These are phyloP conservation scores for Saccopteryx leptura DNA, from an alignment of 2,113 vertebrate species.

Conservation along the genomic window DNA sequence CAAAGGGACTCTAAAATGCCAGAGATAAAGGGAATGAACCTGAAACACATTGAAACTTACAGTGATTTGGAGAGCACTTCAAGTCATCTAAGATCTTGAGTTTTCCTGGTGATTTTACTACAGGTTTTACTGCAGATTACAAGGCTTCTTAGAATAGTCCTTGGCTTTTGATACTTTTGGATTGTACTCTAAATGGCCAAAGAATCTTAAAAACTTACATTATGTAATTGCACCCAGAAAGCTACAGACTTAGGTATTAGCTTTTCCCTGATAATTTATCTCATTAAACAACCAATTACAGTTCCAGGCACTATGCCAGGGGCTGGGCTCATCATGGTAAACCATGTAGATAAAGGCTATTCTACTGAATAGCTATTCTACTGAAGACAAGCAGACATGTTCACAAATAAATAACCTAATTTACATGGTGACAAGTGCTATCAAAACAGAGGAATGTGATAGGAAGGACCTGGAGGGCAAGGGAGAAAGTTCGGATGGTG, in stretches of 20 bases:
- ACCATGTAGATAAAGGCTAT: not conserved
- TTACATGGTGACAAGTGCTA: not conserved
- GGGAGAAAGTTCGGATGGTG: not conserved
- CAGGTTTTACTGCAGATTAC: not conserved
- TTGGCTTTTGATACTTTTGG: not conserved
- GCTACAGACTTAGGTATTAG: not conserved
- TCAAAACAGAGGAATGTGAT: not conserved
- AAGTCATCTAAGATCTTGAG: not conserved
- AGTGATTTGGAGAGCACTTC: not conserved
- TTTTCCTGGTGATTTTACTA: slow-evolving; percentile 30
- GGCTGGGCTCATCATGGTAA: not conserved
- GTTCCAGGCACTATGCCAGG: not conserved
- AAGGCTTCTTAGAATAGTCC: slow-evolving; percentile 16
- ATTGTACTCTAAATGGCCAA: slow-evolving; percentile 34
- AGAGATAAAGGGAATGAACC: slow-evolving; percentile 12
- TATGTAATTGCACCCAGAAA: slow-evolving; percentile 40
- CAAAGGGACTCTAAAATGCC: not conserved
- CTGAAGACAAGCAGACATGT: not conserved
- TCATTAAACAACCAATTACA: not conserved
- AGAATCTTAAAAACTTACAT: slow-evolving; percentile 42
- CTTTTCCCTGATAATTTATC: slow-evolving; percentile 10
- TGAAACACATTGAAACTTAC: not conserved
- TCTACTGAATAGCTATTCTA: not conserved
- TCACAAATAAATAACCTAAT: slow-evolving; percentile 39
- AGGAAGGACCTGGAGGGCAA: not conserved